Percentiles rank a stretch among this genome's conserved stretches.
Evolutionary conservation across 2,888 invertebrate genomes (phyloP).

Genomic region (Euzophera pinguis): DNA sequence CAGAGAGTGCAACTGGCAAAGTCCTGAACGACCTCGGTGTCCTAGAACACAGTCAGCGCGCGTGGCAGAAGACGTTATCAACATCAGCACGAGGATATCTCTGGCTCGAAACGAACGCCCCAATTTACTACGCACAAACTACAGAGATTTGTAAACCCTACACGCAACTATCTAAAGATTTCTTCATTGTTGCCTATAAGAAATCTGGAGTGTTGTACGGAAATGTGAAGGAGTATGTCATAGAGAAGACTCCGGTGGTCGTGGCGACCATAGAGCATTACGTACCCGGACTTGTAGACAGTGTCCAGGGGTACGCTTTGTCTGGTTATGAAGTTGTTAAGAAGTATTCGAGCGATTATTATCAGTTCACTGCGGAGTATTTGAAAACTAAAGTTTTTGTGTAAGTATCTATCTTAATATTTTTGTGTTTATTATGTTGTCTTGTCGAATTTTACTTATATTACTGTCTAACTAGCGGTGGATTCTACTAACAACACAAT

Average conservation of each 20-base stretch:
- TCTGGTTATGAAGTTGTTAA: slow-evolving; percentile 64
- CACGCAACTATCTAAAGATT: slow-evolving; percentile 79
- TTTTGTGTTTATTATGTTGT: too few relatives aligned
- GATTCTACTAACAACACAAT: background rate
- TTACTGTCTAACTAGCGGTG: too few relatives aligned
- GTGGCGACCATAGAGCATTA: slow-evolving; percentile 81
- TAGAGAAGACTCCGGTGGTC: slow-evolving; percentile 71
- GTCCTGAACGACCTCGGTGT: slow-evolving; percentile 83
- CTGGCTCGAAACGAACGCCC: slow-evolving; percentile 84
- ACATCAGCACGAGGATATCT: slow-evolving; percentile 82
- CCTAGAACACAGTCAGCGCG: slow-evolving; percentile 81
- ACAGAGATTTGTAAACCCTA: slow-evolving; percentile 81
- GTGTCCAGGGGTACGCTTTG: slow-evolving; percentile 74
- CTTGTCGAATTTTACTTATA: too few relatives aligned
- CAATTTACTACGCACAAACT: slow-evolving; percentile 81
- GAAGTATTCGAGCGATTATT: slow-evolving; percentile 72
- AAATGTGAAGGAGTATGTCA: slow-evolving; percentile 70
- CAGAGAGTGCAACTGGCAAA: slow-evolving; percentile 83
- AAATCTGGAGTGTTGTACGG: slow-evolving; percentile 67
- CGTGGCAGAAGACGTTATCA: slow-evolving; percentile 80
- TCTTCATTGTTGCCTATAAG: slow-evolving; percentile 76
- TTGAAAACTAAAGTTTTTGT: slow-evolving; percentile 87
- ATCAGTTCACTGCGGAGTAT: slow-evolving; percentile 78
- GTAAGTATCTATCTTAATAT: slow-evolving; percentile 76
- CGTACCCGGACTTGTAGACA: slow-evolving; percentile 84